phyloP scores from a whole-genome alignment of 2,888 invertebrate species.

The Tortrix viridana region DNA sequence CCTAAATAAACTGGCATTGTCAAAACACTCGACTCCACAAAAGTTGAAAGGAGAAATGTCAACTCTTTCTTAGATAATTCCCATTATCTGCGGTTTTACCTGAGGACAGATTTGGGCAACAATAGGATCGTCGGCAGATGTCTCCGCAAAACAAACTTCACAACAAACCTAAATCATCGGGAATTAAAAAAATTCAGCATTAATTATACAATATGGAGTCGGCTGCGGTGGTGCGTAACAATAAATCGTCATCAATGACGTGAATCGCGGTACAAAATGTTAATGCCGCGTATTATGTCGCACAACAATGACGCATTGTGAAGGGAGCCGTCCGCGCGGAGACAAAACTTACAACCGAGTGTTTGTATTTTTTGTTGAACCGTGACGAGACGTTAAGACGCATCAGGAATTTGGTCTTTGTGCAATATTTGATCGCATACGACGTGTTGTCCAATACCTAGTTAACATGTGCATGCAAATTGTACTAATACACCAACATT shows the following conservation, averaged over 20 bases:
- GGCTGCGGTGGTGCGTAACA: constrained; percentile 62
- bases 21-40: constrained; percentile 74
- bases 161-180: constrained; percentile 72
- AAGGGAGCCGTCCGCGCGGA: constrained; percentile 63
- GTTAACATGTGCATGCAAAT: constrained; percentile 1
- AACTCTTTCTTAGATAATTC: constrained; percentile 78
- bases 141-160: constrained; percentile 80
- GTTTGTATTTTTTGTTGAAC: constrained; percentile 62
- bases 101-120: constrained; percentile 69
- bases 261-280: constrained; percentile 79
- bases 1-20: constrained; percentile 73
- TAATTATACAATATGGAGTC: constrained; percentile 63
- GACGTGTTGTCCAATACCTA: constrained; percentile 33
- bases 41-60: constrained; percentile 76
- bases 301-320: constrained; percentile 80
- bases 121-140: constrained; percentile 76
- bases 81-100: constrained; percentile 78
- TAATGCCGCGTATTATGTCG: constrained; percentile 80
- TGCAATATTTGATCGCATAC: constrained; percentile 31
- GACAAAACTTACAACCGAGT: constrained; percentile 66
- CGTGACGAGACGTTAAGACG: constrained; percentile 22
- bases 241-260: constrained; percentile 82
- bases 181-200: constrained; percentile 62
- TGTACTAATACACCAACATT: not conserved
- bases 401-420: constrained; percentile 32